Percentiles rank a stretch among this genome's conserved stretches.
Conservation (phyloP, 2,113 vertebrate genomes). For the Esox niger region DNA sequence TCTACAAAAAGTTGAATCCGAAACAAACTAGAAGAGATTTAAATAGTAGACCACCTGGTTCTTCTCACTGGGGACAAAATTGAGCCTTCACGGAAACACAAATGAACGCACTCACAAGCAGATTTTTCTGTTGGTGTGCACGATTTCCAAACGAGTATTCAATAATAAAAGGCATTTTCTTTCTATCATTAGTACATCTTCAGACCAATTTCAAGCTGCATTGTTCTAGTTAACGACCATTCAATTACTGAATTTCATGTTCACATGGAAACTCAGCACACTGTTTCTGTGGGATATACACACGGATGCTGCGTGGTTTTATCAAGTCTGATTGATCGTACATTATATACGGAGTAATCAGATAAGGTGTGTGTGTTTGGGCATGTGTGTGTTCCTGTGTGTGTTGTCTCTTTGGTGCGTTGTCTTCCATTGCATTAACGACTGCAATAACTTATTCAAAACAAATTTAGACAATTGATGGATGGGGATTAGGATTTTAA, state of each 20-base stretch:
- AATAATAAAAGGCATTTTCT: constrained; percentile 17
- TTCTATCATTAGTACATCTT: not conserved
- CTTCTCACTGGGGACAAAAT: constrained; percentile 61
- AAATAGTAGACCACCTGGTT: constrained; percentile 59
- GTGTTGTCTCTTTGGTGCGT: constrained; percentile 13
- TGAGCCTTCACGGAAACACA: constrained; percentile 66
- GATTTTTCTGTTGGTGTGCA: constrained; percentile 12
- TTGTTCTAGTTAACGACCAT: too few species aligned
- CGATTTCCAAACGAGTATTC: constrained; percentile 35
- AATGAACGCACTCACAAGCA: constrained; percentile 53
- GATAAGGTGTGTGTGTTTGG: constrained; percentile 1
- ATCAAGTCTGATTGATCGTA: too few species aligned
- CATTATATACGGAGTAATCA: too few species aligned
- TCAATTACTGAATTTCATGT: too few species aligned
- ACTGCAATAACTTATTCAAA: constrained; percentile 45
- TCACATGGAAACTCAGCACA: too few species aligned
- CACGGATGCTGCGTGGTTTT: too few species aligned
- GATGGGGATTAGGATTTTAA: constrained; percentile 65
- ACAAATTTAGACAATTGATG: constrained; percentile 56
- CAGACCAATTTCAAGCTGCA: not conserved
- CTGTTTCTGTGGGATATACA: too few species aligned
- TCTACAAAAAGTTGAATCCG: constrained; percentile 54
- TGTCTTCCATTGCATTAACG: constrained; percentile 15
- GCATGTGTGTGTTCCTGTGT: constrained; percentile 12
- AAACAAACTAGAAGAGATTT: constrained; percentile 18